Evolutionary conservation across 2,797 vertebrate species (phyloP).

Genomic region (Falco rusticolus): DNA sequence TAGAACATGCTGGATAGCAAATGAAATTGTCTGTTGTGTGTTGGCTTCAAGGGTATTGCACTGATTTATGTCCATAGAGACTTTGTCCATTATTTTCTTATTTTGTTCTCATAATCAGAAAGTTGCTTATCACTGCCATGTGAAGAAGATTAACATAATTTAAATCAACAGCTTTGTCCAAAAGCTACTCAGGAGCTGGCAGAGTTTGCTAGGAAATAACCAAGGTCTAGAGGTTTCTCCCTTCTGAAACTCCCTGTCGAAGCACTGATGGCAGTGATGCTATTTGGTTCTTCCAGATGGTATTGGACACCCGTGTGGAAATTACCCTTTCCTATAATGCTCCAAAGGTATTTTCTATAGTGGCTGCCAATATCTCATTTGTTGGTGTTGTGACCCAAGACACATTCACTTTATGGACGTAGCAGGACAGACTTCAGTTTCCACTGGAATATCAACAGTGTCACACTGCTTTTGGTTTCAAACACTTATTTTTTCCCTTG

Average conservation of each 20-base stretch:
- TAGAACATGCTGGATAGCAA: constrained; percentile 24
- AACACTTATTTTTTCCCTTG: background rate
- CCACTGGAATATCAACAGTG: background rate
- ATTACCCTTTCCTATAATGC: background rate
- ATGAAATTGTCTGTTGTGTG: constrained; percentile 17
- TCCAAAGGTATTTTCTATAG: background rate
- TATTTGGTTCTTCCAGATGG: background rate
- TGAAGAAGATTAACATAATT: constrained; percentile 42
- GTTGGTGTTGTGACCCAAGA: background rate
- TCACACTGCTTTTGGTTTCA: background rate
- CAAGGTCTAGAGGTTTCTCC: background rate
- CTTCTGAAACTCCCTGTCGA: background rate
- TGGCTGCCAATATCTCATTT: background rate
- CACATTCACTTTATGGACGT: background rate
- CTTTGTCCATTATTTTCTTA: constrained; percentile 9
- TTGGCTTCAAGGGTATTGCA: constrained; percentile 29
- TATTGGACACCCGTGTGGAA: background rate
- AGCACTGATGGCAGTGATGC: background rate
- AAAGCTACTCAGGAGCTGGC: constrained; percentile 13
- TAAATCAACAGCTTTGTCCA: background rate
- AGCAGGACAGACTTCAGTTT: background rate
- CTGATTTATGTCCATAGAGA: constrained; percentile 28
- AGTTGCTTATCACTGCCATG: constrained; percentile 40
- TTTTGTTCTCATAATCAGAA: constrained; percentile 32
- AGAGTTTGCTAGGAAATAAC: background rate